Percentiles rank a stretch among this genome's conserved stretches.
phyloP scores from a whole-genome alignment of 1,140 invertebrate species.

The Leguminivora glycinivorella region DNA sequence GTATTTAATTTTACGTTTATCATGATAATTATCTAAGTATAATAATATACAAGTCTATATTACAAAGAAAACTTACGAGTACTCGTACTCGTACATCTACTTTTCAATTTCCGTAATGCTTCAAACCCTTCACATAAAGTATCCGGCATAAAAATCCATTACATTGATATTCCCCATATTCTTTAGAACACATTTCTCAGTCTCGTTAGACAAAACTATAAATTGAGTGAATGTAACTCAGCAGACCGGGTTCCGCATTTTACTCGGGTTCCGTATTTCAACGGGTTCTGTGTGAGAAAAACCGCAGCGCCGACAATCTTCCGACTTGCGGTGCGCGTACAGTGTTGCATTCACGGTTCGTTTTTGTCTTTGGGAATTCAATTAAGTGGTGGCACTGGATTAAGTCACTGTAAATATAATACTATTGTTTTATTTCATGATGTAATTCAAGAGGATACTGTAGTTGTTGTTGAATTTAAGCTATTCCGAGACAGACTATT shows the following conservation, averaged over 20 bases:
- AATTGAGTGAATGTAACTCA: conserved; percentile 26
- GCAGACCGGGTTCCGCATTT: conserved; percentile 11
- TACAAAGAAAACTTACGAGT: too few relatives aligned
- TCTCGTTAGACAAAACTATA: conserved; percentile 26
- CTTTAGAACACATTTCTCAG: not conserved
- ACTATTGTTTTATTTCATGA: too few relatives aligned
- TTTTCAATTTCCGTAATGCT: not conserved
- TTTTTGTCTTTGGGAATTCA: not conserved
- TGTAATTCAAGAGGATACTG: too few relatives aligned
- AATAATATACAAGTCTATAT: too few relatives aligned
- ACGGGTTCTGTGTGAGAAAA: not conserved
- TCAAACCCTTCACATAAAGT: not conserved
- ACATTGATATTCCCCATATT: conserved; percentile 1
- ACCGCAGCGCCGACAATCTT: conserved; percentile 25
- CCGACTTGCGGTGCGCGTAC: conserved; percentile 12
- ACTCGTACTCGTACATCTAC: not conserved
- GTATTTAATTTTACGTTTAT: too few relatives aligned
- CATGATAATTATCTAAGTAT: too few relatives aligned
- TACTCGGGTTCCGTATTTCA: conserved; percentile 13
- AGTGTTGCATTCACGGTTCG: not conserved
- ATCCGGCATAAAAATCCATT: conserved; percentile 4
- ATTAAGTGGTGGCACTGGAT: not conserved
- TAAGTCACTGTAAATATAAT: not conserved
- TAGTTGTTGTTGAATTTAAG: too few relatives aligned
- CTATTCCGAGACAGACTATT: too few relatives aligned